These are phyloP conservation scores for Ascidia mentula DNA, from an alignment of 23 tunicate species.

Conservation along the genomic window DNA sequence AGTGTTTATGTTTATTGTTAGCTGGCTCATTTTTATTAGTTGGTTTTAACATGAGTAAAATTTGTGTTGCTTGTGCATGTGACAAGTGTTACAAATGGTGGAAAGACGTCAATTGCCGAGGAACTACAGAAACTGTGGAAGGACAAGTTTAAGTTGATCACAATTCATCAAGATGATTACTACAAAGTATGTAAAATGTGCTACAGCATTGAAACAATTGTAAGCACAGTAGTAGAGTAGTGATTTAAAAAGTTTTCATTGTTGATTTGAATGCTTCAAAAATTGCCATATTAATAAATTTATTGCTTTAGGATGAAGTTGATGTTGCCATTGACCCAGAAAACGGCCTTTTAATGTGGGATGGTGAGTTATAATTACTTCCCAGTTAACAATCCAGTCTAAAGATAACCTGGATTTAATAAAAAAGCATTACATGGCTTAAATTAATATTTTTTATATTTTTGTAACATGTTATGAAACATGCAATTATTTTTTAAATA, in stretches of 20 bases:
- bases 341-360: background rate
- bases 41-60: too few relatives aligned
- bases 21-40: too few relatives aligned
- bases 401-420: too few relatives aligned
- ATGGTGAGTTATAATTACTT: background rate
- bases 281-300: background rate
- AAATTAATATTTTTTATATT: background rate
- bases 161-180: background rate
- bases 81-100: background rate
- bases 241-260: too few relatives aligned
- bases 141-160: background rate
- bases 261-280: background rate
- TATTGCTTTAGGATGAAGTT: background rate
- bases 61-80: too few relatives aligned
- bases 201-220: background rate
- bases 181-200: background rate
- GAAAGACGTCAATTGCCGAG: background rate
- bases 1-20: too few relatives aligned
- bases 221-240: too few relatives aligned
- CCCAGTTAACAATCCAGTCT: too few relatives aligned
- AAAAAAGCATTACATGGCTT: too few relatives aligned
- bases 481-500: too few relatives aligned
- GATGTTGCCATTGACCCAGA: background rate
- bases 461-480: background rate
- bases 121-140: background rate